A percentile compares a stretch with the other conserved stretches of the same genome.
These are phyloP conservation scores for Parazoanthus atlanticus DNA, from an alignment of 92 coral and sea anemone species.

Conservation along the genomic window DNA sequence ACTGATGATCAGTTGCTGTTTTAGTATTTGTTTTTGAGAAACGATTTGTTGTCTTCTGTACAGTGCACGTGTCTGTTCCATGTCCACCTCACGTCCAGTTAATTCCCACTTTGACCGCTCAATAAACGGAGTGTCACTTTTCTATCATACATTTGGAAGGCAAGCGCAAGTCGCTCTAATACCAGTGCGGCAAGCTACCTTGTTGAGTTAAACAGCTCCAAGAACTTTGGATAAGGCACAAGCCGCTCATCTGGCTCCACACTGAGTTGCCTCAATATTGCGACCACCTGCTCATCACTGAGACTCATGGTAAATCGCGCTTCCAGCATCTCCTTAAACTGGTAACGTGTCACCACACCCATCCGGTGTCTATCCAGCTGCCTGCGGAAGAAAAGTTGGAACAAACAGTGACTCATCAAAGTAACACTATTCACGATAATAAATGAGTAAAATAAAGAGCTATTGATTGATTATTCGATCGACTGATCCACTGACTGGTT, in stretches of 20 bases:
- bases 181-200: conserved; percentile 44
- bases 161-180: no score
- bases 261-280: conserved; percentile 53
- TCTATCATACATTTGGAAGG: no score
- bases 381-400: conserved; percentile 35
- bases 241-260: conserved; percentile 59
- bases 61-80: no score
- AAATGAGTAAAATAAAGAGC: neutral
- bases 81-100: no score
- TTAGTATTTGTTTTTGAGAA: no score
- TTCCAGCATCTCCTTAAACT: conserved; percentile 78
- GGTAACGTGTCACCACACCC: conserved; percentile 76
- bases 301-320: conserved; percentile 67
- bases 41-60: no score
- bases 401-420: neutral
- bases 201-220: conserved; percentile 66
- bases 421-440: neutral
- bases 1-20: no score
- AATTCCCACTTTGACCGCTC: no score
- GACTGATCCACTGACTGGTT: neutral
- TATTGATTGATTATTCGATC: neutral
- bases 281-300: conserved; percentile 57
- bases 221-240: conserved; percentile 68
- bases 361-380: conserved; percentile 79
- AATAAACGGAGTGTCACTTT: no score